Conservation (phyloP, 2,888 invertebrate species). For the Chymomyza procnemis region DNA sequence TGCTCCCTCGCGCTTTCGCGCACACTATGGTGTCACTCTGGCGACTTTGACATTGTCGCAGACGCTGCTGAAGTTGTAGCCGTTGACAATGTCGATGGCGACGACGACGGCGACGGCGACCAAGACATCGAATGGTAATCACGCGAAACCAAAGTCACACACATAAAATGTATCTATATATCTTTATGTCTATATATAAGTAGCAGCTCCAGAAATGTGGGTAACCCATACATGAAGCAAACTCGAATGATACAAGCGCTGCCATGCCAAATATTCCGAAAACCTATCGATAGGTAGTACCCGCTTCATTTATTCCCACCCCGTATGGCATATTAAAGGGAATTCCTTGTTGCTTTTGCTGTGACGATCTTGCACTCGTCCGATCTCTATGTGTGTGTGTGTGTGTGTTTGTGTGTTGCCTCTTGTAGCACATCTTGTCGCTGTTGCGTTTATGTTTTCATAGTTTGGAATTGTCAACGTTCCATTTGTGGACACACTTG, state of each 20-base stretch:
- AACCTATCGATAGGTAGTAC: no score
- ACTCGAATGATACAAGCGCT: no score
- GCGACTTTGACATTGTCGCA: conserved; percentile 53
- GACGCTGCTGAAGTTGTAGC: not conserved
- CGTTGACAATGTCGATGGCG: not conserved
- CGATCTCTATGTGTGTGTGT: not conserved
- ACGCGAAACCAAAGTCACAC: conserved; percentile 1
- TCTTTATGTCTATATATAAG: not conserved
- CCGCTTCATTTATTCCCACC: no score
- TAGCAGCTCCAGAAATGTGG: no score
- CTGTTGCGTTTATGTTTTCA: conserved; percentile 32
- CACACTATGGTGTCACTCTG: not conserved
- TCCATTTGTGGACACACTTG: conserved; percentile 74
- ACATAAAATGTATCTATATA: not conserved
- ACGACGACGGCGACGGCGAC: no score
- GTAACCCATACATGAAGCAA: no score
- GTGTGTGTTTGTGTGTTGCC: not conserved
- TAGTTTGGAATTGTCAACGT: conserved; percentile 40
- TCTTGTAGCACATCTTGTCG: not conserved
- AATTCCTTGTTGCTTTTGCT: conserved; percentile 20
- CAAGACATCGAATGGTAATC: not conserved
- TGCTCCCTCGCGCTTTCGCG: conserved; percentile 4
- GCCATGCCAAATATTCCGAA: no score
- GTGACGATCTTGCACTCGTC: not conserved
- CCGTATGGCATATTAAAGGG: not conserved